Evolutionary conservation across 2,888 invertebrate species (phyloP), one percentile per base, ranked within the genome.

Genomic region (Cephus pulcher): DNA sequence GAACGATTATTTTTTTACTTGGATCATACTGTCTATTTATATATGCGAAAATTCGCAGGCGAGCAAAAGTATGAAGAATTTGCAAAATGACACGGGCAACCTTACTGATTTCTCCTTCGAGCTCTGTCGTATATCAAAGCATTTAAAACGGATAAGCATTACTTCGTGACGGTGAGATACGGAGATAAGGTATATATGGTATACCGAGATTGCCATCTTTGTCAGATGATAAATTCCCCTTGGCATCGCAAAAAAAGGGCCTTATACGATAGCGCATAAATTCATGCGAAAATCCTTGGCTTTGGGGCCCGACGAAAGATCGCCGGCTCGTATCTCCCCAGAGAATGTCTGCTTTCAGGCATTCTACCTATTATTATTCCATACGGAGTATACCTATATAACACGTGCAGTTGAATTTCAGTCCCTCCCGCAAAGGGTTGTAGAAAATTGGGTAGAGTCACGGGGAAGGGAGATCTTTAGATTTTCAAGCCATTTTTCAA

Each of bases 211-310:
- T 56, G 23, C 56, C 56, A 56, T 56, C 56, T 56, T 23, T 56
- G 56, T 23, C 56, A 56, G 56, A 56, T 56, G 56, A 56, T 56
- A 56, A 56, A 56, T 56, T 56, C 56, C 56, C 56, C 56, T 56
- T 56, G 56, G 78, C 78, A 70, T 34, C n/a, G 34, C n/a, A 30
- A 30, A 77, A 73, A 73, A 56, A 32, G 15, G n/a, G n/a, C 34
- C 70, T 56, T 4, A 69, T 56, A 56, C 75, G 33, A 33, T n/a
- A 33, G 70, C 75, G 75, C 77, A 76, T 75, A 76, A 76, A 78
- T 76, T 73, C 76, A 74, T 75, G 76, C 74, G 80, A 80, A 79
- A 80, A 80, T 56, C 56, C 56, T 23, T 56, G 56, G 23, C 56
- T 56, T 56, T 56, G 56, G 56, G 56, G 56, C 56, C 56, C 56